Evolutionary conservation across 2,113 vertebrate species (phyloP).

Genomic region (Crotalus viridis): DNA sequence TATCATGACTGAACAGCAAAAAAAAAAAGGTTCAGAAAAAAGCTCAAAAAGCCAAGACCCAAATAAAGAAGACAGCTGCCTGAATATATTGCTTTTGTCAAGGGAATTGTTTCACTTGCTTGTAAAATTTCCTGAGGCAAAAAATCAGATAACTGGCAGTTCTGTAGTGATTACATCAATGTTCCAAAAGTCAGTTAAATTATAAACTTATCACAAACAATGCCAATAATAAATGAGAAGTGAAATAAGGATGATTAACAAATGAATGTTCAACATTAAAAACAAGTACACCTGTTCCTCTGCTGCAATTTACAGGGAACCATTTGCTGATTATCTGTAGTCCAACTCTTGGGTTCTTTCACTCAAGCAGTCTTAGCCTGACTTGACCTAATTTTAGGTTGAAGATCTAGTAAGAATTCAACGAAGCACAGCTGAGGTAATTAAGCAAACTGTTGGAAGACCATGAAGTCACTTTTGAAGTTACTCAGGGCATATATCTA

Average conservation of each 20-base stretch:
- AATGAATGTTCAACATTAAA: not conserved
- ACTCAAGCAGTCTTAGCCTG: constrained; percentile 46
- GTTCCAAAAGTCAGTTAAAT: not conserved
- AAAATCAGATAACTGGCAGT: not conserved
- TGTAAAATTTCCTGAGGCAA: not conserved
- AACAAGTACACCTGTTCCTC: not conserved
- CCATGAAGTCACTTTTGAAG: constrained; percentile 51
- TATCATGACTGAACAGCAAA: not conserved
- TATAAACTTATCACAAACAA: not conserved
- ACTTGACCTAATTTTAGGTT: constrained; percentile 51
- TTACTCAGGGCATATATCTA: constrained; percentile 49
- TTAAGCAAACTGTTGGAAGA: constrained; percentile 53
- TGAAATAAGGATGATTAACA: not conserved
- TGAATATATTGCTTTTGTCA: not conserved
- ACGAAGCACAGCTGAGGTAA: constrained; percentile 51
- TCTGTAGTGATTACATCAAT: not conserved
- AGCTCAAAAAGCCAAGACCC: not conserved
- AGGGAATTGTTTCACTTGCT: not conserved
- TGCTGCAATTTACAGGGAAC: constrained; percentile 7
- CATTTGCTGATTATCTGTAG: constrained; percentile 2
- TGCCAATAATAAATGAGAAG: not conserved
- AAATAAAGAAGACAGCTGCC: not conserved
- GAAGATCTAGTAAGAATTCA: constrained; percentile 50
- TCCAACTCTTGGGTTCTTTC: constrained; percentile 35
- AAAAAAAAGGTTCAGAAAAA: not conserved